phyloP scores from a whole-genome alignment of 2,888 invertebrate genomes.

The Lepidochitona cinerea region DNA sequence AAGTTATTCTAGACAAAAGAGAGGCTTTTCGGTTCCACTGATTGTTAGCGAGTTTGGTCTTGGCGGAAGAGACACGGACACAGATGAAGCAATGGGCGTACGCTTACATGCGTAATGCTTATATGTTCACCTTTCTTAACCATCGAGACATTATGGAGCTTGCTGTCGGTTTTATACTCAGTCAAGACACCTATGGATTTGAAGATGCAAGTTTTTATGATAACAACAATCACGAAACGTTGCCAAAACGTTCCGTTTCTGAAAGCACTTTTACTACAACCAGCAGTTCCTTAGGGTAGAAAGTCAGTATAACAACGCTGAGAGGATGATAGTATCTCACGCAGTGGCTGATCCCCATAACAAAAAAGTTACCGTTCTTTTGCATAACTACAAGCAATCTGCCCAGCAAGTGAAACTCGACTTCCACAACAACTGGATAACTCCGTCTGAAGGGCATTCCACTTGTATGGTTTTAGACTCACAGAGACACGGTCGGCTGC shows the following conservation, averaged over 20 bases:
- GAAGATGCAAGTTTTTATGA: constrained; percentile 1
- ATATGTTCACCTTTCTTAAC: constrained; percentile 16
- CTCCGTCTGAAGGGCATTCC: not conserved
- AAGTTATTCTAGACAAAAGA: constrained; percentile 11
- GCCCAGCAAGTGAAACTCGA: not conserved
- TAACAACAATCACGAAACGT: not conserved
- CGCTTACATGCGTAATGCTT: constrained; percentile 4
- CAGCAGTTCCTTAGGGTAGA: constrained; percentile 3
- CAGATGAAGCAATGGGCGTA: constrained; percentile 4
- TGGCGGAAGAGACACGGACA: not conserved
- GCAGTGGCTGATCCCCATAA: constrained; percentile 6
- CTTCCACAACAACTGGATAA: not conserved
- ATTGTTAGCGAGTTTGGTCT: constrained; percentile 11
- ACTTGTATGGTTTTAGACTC: not conserved
- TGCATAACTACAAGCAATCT: not conserved
- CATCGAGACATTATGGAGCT: constrained; percentile 5
- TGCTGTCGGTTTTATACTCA: constrained; percentile 3
- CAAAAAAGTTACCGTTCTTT: not conserved
- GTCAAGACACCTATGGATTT: not conserved
- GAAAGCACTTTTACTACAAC: constrained; percentile 12
- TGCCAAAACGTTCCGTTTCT: constrained; percentile 12
- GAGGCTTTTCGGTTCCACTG: constrained; percentile 3
- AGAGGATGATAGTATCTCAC: constrained; percentile 7
- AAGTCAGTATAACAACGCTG: constrained; percentile 1
- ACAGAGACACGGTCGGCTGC: not conserved